Base-by-base conservation (phyloP, 2,888 invertebrate genomes). In the Oxytorus armatus region DNA sequence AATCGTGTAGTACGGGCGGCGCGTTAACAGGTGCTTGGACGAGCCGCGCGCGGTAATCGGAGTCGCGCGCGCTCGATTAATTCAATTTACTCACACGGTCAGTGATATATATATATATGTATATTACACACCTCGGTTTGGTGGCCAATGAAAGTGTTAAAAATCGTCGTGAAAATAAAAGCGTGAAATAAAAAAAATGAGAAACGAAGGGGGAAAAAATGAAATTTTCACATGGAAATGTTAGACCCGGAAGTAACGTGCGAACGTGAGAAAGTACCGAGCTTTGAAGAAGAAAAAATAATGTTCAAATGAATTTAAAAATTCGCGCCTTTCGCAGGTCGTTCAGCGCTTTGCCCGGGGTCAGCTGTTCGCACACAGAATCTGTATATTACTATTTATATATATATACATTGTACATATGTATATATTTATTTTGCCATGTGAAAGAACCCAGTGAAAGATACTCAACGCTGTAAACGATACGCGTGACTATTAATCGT, bases 401-500 rank as follows among this genome's bases (percentile, higher is more conserved):
- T 61, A 49, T 53, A 21, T 63, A 33, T 23, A 18, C 39, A 51
- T 23, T 10, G 57, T 23, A 49, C n/a, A n/a, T n/a, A n/a, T n/a
- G n/a, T n/a, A n/a, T n/a, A n/a, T n/a, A n/a, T n/a, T n/a, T n/a
- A n/a, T n/a, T n/a, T n/a, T n/a, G n/a, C n/a, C n/a, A n/a, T 33
- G 70, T 53, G 61, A 79, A 75, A 57, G 70, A 81, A 75, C 33
- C 44, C 66, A 63, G 76, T 72, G 72, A 76, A 73, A 66, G 81
- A 81, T 81, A 79, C 81, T 68, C 66, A 76, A 79, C 72, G 81
- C 63, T 78, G 81, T 75, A 72, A 81, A 81, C 75, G 70, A 72
- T 81, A 79, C 78, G 42, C 66, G 66, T 74, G 81, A 75, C 78
- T 78, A 81, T 81, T 81, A 81, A 81, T 81, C 78, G 79, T 79